Evolutionary conservation across 2,888 invertebrate species (phyloP).

Genomic region (Netelia inedita): DNA sequence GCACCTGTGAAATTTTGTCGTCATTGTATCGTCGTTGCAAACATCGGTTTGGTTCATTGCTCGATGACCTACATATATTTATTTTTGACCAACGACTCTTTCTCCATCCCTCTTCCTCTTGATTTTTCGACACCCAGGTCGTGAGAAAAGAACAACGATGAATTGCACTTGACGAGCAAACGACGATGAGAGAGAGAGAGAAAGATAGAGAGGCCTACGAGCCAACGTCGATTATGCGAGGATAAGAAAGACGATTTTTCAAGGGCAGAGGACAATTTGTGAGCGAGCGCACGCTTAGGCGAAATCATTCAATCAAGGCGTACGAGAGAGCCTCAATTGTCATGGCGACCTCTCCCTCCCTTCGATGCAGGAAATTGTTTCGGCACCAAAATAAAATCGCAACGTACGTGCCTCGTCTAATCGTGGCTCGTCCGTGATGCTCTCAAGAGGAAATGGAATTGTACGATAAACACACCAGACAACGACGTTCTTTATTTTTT

Average conservation of each 20-base stretch:
- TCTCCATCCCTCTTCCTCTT: not conserved
- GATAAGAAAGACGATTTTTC: slow-evolving; percentile 73
- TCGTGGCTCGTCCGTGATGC: not conserved
- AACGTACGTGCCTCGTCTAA: slow-evolving; percentile 25
- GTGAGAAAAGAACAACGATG: slow-evolving; percentile 32
- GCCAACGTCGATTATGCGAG: slow-evolving; percentile 48
- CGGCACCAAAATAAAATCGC: slow-evolving; percentile 68
- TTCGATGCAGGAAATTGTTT: slow-evolving; percentile 71
- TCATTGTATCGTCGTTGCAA: not conserved
- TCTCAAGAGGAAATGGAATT: not conserved
- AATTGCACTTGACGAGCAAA: slow-evolving; percentile 46
- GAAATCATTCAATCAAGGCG: slow-evolving; percentile 77
- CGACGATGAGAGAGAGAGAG: too few species aligned
- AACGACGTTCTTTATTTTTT: too few species aligned
- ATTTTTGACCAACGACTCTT: not conserved
- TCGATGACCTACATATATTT: not conserved
- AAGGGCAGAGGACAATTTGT: slow-evolving; percentile 75
- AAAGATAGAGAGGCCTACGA: slow-evolving; percentile 56
- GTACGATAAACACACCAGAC: not conserved
- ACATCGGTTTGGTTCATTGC: not conserved
- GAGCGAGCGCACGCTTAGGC: slow-evolving; percentile 66
- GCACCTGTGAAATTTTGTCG: slow-evolving; percentile 88
- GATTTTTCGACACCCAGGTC: not conserved
- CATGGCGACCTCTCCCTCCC: slow-evolving; percentile 64
- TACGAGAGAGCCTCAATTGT: slow-evolving; percentile 72